Conservation (phyloP, 2,888 invertebrate genomes). For the Caenorhabditis sp. region DNA sequence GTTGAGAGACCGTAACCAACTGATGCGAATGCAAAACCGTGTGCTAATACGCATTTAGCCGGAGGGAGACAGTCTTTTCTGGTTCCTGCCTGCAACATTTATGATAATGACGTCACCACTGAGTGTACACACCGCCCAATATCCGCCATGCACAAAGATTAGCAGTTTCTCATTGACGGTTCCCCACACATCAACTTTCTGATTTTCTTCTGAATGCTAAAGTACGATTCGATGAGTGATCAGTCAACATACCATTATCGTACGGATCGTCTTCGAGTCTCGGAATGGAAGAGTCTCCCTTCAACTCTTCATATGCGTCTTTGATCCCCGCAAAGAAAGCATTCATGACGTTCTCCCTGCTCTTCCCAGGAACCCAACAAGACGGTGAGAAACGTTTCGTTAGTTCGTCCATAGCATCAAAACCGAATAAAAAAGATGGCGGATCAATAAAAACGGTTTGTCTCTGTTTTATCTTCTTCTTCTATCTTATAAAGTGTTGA, state of each 20-base stretch:
- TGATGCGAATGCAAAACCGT: conserved; percentile 36
- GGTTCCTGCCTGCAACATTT: conserved; percentile 22
- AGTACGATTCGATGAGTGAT: no score
- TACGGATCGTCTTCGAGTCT: conserved; percentile 19
- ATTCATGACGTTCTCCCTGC: conserved; percentile 38
- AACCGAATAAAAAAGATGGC: not conserved
- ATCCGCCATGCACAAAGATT: conserved; percentile 63
- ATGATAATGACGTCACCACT: no score
- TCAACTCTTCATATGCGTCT: not conserved
- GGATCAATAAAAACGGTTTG: not conserved
- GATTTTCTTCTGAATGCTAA: conserved; percentile 43
- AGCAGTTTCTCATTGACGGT: conserved; percentile 40
- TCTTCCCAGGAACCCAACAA: conserved; percentile 41
- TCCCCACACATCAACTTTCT: conserved; percentile 61
- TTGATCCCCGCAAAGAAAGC: conserved; percentile 20
- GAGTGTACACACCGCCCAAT: conserved; percentile 64
- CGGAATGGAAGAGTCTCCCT: not conserved
- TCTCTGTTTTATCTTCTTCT: no score
- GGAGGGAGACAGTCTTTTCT: conserved; percentile 27
- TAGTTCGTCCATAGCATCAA: conserved; percentile 41
- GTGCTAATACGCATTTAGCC: not conserved
- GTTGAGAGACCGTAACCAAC: conserved; percentile 37
- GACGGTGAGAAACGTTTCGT: conserved; percentile 49
- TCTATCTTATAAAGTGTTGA: no score
- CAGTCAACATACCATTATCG: conserved; percentile 5